phyloP scores from a whole-genome alignment of 1,140 invertebrate genomes.

The Drosophila tropicalis region DNA sequence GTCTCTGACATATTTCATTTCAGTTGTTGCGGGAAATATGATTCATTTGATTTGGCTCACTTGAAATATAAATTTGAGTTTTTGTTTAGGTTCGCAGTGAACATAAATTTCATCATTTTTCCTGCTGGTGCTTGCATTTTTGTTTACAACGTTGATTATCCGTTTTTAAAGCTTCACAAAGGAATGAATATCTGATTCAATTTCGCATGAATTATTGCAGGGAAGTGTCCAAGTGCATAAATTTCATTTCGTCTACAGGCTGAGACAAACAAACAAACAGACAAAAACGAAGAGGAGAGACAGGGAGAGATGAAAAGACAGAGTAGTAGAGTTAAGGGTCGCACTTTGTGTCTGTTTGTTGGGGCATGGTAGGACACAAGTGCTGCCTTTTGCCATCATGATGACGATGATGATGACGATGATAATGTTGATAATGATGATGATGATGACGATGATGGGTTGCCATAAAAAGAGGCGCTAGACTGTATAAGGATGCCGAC shows the following conservation, averaged over 20 bases:
- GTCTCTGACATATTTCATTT: too few species aligned
- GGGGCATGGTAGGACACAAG: slow-evolving; percentile 60
- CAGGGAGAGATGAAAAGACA: slow-evolving; percentile 31
- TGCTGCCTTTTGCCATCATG: slow-evolving; percentile 33
- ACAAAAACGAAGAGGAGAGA: slow-evolving; percentile 21
- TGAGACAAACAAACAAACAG: slow-evolving; percentile 10
- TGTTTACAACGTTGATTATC: slow-evolving; percentile 79
- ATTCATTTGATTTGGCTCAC: slow-evolving; percentile 6
- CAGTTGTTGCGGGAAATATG: slow-evolving; percentile 1
- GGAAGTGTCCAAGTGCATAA: slow-evolving; percentile 81
- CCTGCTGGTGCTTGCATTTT: slow-evolving; percentile 46
- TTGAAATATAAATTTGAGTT: slow-evolving; percentile 4
- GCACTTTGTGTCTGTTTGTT: slow-evolving; percentile 68
- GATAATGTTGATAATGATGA: slow-evolving; percentile 1
- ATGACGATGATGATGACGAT: slow-evolving; percentile 15
- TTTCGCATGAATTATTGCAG: slow-evolving; percentile 81
- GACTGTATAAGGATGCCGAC: slow-evolving; percentile 68
- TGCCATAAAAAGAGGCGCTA: slow-evolving; percentile 76
- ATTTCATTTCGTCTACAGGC: slow-evolving; percentile 72
- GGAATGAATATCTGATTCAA: slow-evolving; percentile 81
- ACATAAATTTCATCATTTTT: slow-evolving; percentile 57
- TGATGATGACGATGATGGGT: slow-evolving; percentile 46
- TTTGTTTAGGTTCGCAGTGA: slow-evolving; percentile 41
- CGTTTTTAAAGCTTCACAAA: slow-evolving; percentile 75
- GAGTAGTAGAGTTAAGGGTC: slow-evolving; percentile 44